A percentile compares a stretch with the other conserved stretches of the same genome.
These are phyloP conservation scores for Platycheirus rosarum DNA, from an alignment of 2,888 invertebrate species.

Conservation along the genomic window DNA sequence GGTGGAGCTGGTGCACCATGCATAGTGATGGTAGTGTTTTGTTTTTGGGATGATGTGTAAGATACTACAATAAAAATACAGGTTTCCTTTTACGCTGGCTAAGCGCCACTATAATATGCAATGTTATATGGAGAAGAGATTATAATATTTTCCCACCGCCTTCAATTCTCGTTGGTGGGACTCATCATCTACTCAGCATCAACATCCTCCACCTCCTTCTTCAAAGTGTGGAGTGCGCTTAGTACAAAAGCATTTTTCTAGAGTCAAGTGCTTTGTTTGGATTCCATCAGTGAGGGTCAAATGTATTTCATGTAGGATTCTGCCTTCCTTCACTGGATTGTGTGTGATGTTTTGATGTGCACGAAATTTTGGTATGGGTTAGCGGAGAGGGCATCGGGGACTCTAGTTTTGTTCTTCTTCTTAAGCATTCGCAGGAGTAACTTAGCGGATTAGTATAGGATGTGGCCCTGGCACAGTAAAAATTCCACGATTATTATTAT, in stretches of 20 bases:
- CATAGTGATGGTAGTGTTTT: slow-evolving; percentile 7
- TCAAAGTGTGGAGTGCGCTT: slow-evolving; percentile 24
- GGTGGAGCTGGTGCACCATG: slow-evolving; percentile 3
- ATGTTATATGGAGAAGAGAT: slow-evolving; percentile 12
- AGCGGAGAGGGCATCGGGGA: background rate
- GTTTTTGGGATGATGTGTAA: slow-evolving; percentile 34
- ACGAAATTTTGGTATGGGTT: background rate
- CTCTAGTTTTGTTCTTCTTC: slow-evolving; percentile 38
- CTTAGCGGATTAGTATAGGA: too few relatives aligned
- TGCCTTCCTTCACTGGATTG: too few relatives aligned
- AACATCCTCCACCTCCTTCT: slow-evolving; percentile 17
- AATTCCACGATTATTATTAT: too few relatives aligned
- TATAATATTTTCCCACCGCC: slow-evolving; percentile 55
- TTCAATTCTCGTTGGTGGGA: slow-evolving; percentile 40
- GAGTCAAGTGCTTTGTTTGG: slow-evolving; percentile 69
- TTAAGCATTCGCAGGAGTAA: slow-evolving; percentile 38
- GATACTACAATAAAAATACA: slow-evolving; percentile 48
- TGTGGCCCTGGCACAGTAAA: too few relatives aligned
- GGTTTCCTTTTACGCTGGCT: slow-evolving; percentile 47
- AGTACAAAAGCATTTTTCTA: slow-evolving; percentile 70
- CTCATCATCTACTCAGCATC: slow-evolving; percentile 23
- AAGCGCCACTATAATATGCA: slow-evolving; percentile 52
- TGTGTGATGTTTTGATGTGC: too few relatives aligned
- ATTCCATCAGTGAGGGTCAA: slow-evolving; percentile 68
- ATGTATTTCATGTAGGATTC: slow-evolving; percentile 50